Percentiles rank a stretch among this genome's conserved stretches.
Evolutionary conservation across 2,113 vertebrate species (phyloP).

Genomic region (Nerophis lumbriciformis): DNA sequence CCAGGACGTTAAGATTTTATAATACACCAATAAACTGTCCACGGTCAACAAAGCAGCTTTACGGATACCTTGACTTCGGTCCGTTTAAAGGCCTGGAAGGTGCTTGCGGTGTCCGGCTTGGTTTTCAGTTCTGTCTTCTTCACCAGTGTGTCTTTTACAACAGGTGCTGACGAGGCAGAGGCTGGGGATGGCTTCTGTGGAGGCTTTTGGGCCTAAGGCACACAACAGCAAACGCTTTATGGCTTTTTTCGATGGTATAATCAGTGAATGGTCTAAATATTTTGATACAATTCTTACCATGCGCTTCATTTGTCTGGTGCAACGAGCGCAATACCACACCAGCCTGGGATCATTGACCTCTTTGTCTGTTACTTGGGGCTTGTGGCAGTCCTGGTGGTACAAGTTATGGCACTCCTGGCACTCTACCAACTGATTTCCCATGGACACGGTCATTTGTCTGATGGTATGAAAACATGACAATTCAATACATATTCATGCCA

Average conservation of each 20-base stretch:
- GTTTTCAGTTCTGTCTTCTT: slow-evolving; percentile 90
- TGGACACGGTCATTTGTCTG: slow-evolving; percentile 93
- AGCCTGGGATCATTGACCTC: slow-evolving; percentile 95
- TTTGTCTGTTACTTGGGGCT: slow-evolving; percentile 97
- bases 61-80: slow-evolving; percentile 88
- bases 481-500: background rate
- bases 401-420: slow-evolving; percentile 99
- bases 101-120: slow-evolving; percentile 81
- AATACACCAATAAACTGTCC: background rate
- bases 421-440: slow-evolving; percentile 95
- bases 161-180: slow-evolving; percentile 78
- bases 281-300: slow-evolving; percentile 77
- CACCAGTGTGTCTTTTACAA: slow-evolving; percentile 88
- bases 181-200: slow-evolving; percentile 88
- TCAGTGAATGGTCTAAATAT: background rate
- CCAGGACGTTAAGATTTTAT: background rate
- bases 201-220: slow-evolving; percentile 88
- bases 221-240: background rate
- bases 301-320: slow-evolving; percentile 95
- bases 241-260: background rate
- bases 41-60: background rate
- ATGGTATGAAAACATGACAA: background rate
- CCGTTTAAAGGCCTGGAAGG: slow-evolving; percentile 96
- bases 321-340: slow-evolving; percentile 97
- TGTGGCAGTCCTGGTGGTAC: slow-evolving; percentile 99